Evolutionary conservation across 2,888 invertebrate species (phyloP), one percentile per base, ranked within the genome.

Genomic region (Acleris cristana): DNA sequence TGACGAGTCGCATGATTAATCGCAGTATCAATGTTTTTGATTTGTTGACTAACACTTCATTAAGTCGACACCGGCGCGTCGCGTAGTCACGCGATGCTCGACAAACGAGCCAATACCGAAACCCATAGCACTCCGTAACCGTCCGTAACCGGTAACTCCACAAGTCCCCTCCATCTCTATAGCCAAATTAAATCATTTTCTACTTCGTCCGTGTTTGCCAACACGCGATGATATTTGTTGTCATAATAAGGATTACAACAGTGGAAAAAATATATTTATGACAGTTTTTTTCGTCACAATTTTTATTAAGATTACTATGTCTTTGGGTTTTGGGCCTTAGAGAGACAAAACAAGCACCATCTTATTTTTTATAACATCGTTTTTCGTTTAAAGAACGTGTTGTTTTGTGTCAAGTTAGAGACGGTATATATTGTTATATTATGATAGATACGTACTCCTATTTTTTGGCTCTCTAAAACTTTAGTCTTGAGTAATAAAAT

Each of bases 181-280:
- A 77, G 79, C 79, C 75, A 86, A 90, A 90, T 90, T 87, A 90
- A 90, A 90, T 89, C 87, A 90, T 90, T 89, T 40, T 88, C 87
- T 86, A 85, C 87, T 89, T 87, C 77, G 84, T 78, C 76, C 81
- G 81, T 81, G 81, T 85, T 86, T 86, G 82, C 82, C 78, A 77
- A 78, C 90, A 90, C 88, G 90, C 89, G 81, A 89, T 82, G 78
- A 72, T 65, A 70, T 70, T 65, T 73, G 80, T 79, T 80, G 77
- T 81, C 80, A 79, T 81, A 77, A 77, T 73, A 72, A 77, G 81
- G 83, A 85, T 75, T 23, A n/a, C 12, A 10, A 55, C 0, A 34
- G 34, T 12, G 12, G 14, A 21, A 55, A 4, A 40, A 55, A 26
- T 53, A 21, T 21, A 2, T n/a, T 8, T 6, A 54, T 30, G 7